phyloP scores from a whole-genome alignment of 1,140 invertebrate species.

The Hypsibius dujardini region DNA sequence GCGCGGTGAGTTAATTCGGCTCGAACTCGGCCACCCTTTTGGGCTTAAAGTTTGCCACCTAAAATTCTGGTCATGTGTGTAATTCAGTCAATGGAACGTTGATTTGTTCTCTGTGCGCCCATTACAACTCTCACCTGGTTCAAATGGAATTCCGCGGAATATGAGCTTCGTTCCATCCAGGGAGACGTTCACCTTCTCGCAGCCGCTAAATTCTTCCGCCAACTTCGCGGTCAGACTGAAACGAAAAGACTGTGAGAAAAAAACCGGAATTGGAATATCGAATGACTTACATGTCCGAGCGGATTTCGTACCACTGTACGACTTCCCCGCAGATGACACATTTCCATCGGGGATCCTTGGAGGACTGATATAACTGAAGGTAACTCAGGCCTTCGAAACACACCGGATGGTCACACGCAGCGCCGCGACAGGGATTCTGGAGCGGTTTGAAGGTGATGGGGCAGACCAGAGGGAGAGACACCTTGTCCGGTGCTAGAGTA shows the following conservation, averaged over 20 bases:
- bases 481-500: not conserved
- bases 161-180: conserved; percentile 1
- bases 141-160: not conserved
- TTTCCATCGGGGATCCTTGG: not conserved
- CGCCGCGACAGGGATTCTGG: not conserved
- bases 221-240: not conserved
- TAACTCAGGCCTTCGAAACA: not conserved
- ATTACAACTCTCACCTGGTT: not conserved
- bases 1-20: too few species aligned
- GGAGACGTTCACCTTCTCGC: not conserved
- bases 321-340: not conserved
- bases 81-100: too few species aligned
- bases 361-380: not conserved
- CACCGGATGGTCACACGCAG: not conserved
- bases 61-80: too few species aligned
- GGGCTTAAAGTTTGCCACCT: too few species aligned
- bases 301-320: not conserved
- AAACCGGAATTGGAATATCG: not conserved
- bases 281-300: not conserved
- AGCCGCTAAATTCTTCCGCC: not conserved
- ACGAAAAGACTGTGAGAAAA: not conserved
- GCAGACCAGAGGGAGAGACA: not conserved
- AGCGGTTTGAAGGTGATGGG: not conserved
- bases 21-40: too few species aligned
- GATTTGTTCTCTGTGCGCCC: too few species aligned